Evolutionary conservation across 1,140 invertebrate genomes (phyloP).

Genomic region (Leptinotarsa lineolata): DNA sequence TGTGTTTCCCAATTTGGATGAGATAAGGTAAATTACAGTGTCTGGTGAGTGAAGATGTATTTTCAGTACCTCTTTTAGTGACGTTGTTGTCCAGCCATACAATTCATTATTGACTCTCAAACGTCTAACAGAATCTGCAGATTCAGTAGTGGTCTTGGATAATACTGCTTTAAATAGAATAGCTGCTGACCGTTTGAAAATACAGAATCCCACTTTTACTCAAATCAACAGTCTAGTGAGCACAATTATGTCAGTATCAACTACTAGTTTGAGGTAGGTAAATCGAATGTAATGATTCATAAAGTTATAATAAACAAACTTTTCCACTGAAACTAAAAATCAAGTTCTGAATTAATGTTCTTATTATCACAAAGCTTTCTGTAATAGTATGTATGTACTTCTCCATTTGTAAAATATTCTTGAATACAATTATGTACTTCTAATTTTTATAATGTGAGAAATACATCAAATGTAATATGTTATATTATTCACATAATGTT

Average conservation of each 20-base stretch:
- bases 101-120: constrained; percentile 96
- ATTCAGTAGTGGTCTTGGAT: constrained; percentile 98
- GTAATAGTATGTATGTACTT: too few relatives aligned
- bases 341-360: background rate
- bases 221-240: constrained; percentile 98
- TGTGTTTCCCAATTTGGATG: constrained; percentile 98
- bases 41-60: background rate
- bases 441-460: too few relatives aligned
- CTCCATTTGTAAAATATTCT: too few relatives aligned
- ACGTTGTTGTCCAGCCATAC: constrained; percentile 99
- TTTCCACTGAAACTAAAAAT: too few relatives aligned
- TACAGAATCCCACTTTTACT: constrained; percentile 93
- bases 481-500: too few relatives aligned
- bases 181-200: constrained; percentile 91
- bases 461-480: too few relatives aligned
- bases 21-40: constrained; percentile 72
- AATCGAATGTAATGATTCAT: too few relatives aligned
- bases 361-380: background rate
- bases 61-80: constrained; percentile 63
- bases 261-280: constrained; percentile 80
- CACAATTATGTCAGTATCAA: constrained; percentile 97
- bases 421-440: too few relatives aligned
- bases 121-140: constrained; percentile 91
- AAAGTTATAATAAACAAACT: too few relatives aligned
- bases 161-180: constrained; percentile 97